Base-by-base conservation (phyloP, 2,888 invertebrate species). In the Eristalis arbustorum region DNA sequence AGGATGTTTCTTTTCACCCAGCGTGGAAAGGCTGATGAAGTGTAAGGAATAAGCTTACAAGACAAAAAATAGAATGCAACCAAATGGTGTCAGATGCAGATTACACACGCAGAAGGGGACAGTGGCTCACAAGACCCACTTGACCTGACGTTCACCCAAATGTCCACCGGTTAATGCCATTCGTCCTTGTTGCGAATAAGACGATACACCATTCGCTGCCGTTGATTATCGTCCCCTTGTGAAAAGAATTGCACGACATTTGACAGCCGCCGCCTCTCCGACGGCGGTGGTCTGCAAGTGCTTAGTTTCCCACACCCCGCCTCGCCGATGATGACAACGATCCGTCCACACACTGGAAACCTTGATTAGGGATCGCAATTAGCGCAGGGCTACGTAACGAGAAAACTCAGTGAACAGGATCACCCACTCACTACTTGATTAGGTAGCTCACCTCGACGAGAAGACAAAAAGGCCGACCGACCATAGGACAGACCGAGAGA, bases 291-390 rank as follows among this genome's bases (percentile, higher is more conserved):
- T 49, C 18, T 18, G 49, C 49, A 49, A 49, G 2, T 49, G 49
- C 8, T 49, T 18, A n/a, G 18, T 49, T 49, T 49, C 49, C 49
- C 49, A 49, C 49, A 49, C 49, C 18, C 18, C 8, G 49, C 49
- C 18, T 8, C 31, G 31, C 18, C 5, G 49, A 49, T 8, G 1
- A 49, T 6, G 18, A 18, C 18, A 8, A 49, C 18, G 18, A n/a
- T n/a, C n/a, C n/a, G n/a, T 49, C 49, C 66, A 42, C 49, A n/a
- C 59, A 14, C 25, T 37, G 57, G 56, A 18, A 37, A 59, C 57
- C 10, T 57, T 74, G 73, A 74, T 74, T 74, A 63, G 56, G 73
- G 73, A 25, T 64, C 64, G 64, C 73, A 57, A 74, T 66, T 74
- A 64, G 64, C 56, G 40, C 25, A 31, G 34, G 37, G 49, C 49